These are phyloP conservation scores for Micromys minutus DNA, from an alignment of 2,113 vertebrate genomes.

Conservation along the genomic window DNA sequence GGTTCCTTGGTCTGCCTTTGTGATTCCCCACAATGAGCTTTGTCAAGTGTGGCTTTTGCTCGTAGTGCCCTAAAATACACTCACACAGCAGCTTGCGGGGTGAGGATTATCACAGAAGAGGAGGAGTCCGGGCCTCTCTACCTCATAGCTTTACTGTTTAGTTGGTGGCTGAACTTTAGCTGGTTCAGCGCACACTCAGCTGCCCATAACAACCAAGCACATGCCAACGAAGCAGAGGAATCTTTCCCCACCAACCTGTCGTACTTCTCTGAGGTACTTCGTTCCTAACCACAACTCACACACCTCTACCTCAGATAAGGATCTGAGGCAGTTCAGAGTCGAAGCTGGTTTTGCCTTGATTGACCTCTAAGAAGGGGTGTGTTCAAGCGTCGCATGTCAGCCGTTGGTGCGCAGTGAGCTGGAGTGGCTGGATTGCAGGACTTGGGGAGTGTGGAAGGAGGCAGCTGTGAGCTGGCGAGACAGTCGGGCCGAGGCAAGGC, in stretches of 20 bases:
- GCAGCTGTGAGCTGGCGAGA: not conserved
- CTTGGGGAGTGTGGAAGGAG: fast-evolving
- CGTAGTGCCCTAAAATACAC: fast-evolving
- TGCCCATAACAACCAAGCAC: too few species aligned
- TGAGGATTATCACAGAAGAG: not conserved
- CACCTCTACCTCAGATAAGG: not conserved
- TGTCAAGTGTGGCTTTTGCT: not conserved
- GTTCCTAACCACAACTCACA: not conserved
- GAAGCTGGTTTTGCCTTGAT: not conserved
- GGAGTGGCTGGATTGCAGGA: fast-evolving
- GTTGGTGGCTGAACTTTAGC: not conserved
- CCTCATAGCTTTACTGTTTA: not conserved
- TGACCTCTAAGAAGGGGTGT: fast-evolving
- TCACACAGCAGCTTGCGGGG: fast-evolving
- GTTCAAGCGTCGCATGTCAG: fast-evolving
- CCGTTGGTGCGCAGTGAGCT: not conserved
- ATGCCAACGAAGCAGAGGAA: not conserved
- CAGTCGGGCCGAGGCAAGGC: not conserved
- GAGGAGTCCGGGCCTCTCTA: not conserved
- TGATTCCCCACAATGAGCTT: not conserved
- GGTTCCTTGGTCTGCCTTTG: not conserved
- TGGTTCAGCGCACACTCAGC: fast-evolving
- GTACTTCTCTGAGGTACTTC: not conserved
- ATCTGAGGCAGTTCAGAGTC: not conserved
- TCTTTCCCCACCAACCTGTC: not conserved